Evolutionary conservation across 2,113 vertebrate genomes (phyloP), one percentile per base, ranked within the genome.

Genomic region (Alces alces): DNA sequence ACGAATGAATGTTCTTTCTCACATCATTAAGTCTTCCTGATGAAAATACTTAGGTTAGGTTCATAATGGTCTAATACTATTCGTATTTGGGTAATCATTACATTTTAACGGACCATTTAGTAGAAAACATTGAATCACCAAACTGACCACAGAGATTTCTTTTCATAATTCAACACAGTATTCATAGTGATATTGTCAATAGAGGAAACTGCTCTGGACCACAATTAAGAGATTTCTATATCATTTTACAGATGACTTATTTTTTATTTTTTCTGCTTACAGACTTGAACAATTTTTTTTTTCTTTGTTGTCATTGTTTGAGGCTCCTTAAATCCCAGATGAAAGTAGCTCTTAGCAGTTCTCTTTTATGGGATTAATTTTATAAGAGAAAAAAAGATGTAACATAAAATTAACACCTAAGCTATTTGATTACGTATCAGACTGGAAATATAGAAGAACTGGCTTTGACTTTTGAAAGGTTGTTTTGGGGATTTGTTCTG

Each of bases 281-380:
- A 82, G 61, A 84, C 30, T 89, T 96, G 25, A 95, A 97, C 19
- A 36, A 4, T 50, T 47, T 47, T 95, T 92, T 94, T 76, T 33
- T 2, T 8, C 55, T 55, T 84, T 60, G 47, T 93, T 94, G 93
- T 52, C 78, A 57, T 43, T 79, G 66, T 97, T 98, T 95, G 91
- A 97, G 96, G 47, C 25, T 83, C 33, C 79, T 89, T 92, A 97
- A 98, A 88, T 97, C 36, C 50, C 73, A 93, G 86, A 86, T 95
- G 80, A 98, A 97, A 92, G 80, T 90, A 95, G 21, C 57, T 97
- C 58, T 97, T 92, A 96, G 64, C 55, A 84, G 54, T 95, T 86
- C 36, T 96, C 64, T 95, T 97, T 97, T 95, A 97, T 90, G 64
- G 79, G 54, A 96, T 97, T 98, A 95, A 95, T 92, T 95, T 86